Base-by-base conservation (phyloP, 2,888 invertebrate species). In the Sarcophaga subvicina region DNA sequence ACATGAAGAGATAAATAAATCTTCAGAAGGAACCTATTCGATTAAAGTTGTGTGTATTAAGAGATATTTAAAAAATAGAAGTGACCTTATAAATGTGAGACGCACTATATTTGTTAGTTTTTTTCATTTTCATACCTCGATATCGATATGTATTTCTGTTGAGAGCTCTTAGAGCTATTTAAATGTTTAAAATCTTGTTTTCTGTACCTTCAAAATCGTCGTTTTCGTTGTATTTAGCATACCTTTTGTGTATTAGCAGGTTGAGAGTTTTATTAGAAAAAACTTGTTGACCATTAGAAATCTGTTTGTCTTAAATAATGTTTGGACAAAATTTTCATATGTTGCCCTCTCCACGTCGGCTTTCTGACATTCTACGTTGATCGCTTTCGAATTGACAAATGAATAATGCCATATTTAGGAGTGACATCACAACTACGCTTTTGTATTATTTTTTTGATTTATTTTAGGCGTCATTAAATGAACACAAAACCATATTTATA, bases 391-490 rank as follows among this genome's bases (percentile, higher is more conserved):
- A 67, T 59, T 17, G 37, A 37, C 70, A 81, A 64, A 37, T 37
- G 37, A 81, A 59, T 76, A 81, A 81, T 69, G 54, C 81, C 81
- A 78, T 78, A 75, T 85, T 85, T 85, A 81, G 78, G 47, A 81
- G 78, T 85, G 81, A 85, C 85, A 81, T 81, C 85, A 85, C 85
- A 81, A 12, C 70, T 81, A 77, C 72, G 80, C 77, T 73, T 72
- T 72, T 20, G 14, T 60, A 17, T 6, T 37, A 37, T 37, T 37
- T 1, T 10, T 60, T 71, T 71, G 22, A 22, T 22, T 54, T 14
- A 17, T 4, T 14, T 54, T 54, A 0, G 14, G 12, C 54, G 17
- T 54, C 54, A 54, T 54, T 17, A 14, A 14, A 54, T 54, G 17
- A 54, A 14, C 54, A 54, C 17, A 54, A 37, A 37, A 37, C 2